phyloP scores from a whole-genome alignment of 2,113 vertebrate species.

The Oncorhynchus tshawytscha region DNA sequence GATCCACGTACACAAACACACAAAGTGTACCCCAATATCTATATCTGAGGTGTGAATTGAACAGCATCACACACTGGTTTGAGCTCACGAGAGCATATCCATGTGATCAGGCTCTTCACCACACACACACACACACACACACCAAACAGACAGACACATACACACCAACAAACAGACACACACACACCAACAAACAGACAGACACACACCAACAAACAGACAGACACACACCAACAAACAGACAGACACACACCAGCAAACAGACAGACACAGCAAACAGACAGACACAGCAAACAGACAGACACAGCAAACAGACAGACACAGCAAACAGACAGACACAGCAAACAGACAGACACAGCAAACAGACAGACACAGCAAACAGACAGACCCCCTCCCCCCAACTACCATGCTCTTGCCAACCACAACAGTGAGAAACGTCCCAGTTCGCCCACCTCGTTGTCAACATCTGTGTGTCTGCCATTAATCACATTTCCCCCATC shows the following conservation, averaged over 20 bases:
- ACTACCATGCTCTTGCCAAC: background rate
- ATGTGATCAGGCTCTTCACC: too few species aligned
- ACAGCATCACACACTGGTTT: too few species aligned
- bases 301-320: background rate
- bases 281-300: background rate
- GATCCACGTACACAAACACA: constrained; percentile 3
- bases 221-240: background rate
- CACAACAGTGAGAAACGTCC: too few species aligned
- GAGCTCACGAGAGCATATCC: too few species aligned
- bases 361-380: background rate
- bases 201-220: background rate
- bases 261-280: too few species aligned
- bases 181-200: constrained; percentile 4
- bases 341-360: too few species aligned
- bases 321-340: background rate
- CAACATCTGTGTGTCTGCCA: too few species aligned
- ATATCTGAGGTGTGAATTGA: too few species aligned
- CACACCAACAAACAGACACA: constrained; percentile 15
- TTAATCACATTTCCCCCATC: too few species aligned
- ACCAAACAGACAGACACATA: background rate
- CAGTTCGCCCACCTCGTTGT: too few species aligned
- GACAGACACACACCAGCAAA: constrained; percentile 4
- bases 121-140: background rate
- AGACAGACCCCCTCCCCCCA: background rate
- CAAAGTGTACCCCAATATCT: too few species aligned